These are phyloP conservation scores for Drymonia ruficornis DNA, from an alignment of 2,888 invertebrate species.

Conservation along the genomic window DNA sequence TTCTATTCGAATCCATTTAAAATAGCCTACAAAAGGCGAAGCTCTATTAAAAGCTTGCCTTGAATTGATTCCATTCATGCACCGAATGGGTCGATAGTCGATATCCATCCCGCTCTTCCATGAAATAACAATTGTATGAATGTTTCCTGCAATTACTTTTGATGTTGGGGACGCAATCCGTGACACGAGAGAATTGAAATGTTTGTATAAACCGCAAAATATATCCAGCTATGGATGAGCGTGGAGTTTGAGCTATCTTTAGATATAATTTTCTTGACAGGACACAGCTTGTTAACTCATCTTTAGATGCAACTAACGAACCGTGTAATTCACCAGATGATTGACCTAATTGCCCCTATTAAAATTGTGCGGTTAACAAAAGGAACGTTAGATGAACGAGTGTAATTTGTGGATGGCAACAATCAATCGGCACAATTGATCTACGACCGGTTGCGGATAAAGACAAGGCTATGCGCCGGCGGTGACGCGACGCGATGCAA, in stretches of 20 bases:
- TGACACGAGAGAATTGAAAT: neutral
- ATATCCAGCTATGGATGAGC: neutral
- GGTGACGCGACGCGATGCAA: conserved; percentile 20
- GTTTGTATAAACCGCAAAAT: neutral
- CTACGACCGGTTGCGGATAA: conserved; percentile 38
- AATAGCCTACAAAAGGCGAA: conserved; percentile 20
- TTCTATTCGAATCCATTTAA: conserved; percentile 13
- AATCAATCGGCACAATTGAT: conserved; percentile 53
- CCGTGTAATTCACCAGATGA: conserved; percentile 37
- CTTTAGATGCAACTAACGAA: conserved; percentile 19
- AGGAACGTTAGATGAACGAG: conserved; percentile 40
- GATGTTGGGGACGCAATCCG: conserved; percentile 18
- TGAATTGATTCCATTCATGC: conserved; percentile 34
- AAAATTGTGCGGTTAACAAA: conserved; percentile 30
- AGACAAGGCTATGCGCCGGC: conserved; percentile 40
- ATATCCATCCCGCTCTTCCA: conserved; percentile 24
- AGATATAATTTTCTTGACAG: neutral
- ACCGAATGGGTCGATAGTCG: conserved; percentile 23
- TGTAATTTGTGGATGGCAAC: conserved; percentile 49
- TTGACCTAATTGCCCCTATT: conserved; percentile 51
- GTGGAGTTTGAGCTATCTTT: neutral
- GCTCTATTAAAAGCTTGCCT: conserved; percentile 24
- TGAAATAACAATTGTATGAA: conserved; percentile 32
- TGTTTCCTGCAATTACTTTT: conserved; percentile 36
- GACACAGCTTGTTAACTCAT: conserved; percentile 21